A percentile compares a stretch with the other conserved stretches of the same genome.
phyloP scores from a whole-genome alignment of 2,113 vertebrate species.

The Okapia johnstoni region DNA sequence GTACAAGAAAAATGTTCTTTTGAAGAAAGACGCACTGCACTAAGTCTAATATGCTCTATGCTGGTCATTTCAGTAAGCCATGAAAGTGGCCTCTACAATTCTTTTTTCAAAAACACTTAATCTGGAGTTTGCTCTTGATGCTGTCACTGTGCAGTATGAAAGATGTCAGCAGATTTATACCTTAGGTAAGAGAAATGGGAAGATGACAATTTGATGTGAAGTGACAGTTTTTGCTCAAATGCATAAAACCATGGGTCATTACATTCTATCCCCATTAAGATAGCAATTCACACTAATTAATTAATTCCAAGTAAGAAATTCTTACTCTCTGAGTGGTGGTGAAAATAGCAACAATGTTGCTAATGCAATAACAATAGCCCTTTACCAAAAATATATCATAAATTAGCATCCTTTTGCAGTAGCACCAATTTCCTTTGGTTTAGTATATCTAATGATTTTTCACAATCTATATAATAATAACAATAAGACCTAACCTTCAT shows the following conservation, averaged over 20 bases:
- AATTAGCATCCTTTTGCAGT: not conserved
- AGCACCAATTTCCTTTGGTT: not conserved
- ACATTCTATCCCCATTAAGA: constrained; percentile 59
- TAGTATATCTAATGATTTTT: not conserved
- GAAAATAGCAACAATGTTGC: not conserved
- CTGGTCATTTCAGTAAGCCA: constrained; percentile 33
- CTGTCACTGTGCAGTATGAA: constrained; percentile 50
- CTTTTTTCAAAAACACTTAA: not conserved
- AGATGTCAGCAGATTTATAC: constrained; percentile 49
- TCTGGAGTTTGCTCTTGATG: constrained; percentile 16
- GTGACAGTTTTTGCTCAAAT: constrained; percentile 67
- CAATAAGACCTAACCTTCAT: not conserved
- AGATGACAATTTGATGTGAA: constrained; percentile 54
- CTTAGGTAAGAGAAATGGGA: constrained; percentile 49
- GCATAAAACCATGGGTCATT: constrained; percentile 50
- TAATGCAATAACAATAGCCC: not conserved
- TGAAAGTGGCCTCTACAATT: constrained; percentile 29
- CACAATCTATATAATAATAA: not conserved
- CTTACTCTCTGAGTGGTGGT: not conserved
- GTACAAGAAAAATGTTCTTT: constrained; percentile 13
- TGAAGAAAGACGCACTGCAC: not conserved
- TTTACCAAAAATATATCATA: not conserved
- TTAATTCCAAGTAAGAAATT: constrained; percentile 38
- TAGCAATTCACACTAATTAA: constrained; percentile 50
- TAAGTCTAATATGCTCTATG: constrained; percentile 29